Evolutionary conservation across 2,113 vertebrate species (phyloP), one percentile per base, ranked within the genome.

Genomic region (Chloropsis hardwickii): DNA sequence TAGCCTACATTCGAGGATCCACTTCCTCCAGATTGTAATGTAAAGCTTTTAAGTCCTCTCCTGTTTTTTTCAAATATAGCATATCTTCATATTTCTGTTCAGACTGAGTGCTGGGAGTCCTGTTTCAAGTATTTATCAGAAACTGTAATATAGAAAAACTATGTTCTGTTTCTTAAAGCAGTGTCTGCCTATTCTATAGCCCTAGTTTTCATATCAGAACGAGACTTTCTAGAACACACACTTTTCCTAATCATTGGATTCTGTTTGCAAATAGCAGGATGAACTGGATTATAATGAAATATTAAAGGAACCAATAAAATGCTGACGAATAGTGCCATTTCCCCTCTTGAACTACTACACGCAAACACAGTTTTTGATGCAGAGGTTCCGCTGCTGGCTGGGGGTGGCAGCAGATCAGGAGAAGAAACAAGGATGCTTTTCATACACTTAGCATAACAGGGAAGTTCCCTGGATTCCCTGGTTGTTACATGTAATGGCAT

Each of bases 361-460:
- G 20, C 4, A 81, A 64, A 81, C 25, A 21, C 1, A 18, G 14
- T 33, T 62, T 37, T 24, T 2, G 4, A 65, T 51, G 28, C 11
- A 48, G 8, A 66, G 11, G 17, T 22, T 84, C 5, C 5, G 6
- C 7, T 57, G 12, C 11, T 37, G n/a, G 33, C 9, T 4, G 1
- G 3, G 6, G 14, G 5, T 0, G 0, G 18, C 48, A 90, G 31
- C 9, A 61, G 4, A n/a, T 40, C 25, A 81, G 40, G 14, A 73
- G 39, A 71, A 64, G 10, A 9, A 88, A 17, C 8, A 65, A 73
- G 19, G 35, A 56, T 53, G 16, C 1, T 20, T 81, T 76, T 79
- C 31, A 9, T 51, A 39, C 9, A 21, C 7, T 69, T 61, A n/a
- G 24, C 3, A 1, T 7, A 57, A 42, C 28, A 79, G 13, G 8